Evolutionary conservation across 2,888 invertebrate genomes (phyloP), one percentile per base, ranked within the genome.

Genomic region (Ditylenchus weischeri): DNA sequence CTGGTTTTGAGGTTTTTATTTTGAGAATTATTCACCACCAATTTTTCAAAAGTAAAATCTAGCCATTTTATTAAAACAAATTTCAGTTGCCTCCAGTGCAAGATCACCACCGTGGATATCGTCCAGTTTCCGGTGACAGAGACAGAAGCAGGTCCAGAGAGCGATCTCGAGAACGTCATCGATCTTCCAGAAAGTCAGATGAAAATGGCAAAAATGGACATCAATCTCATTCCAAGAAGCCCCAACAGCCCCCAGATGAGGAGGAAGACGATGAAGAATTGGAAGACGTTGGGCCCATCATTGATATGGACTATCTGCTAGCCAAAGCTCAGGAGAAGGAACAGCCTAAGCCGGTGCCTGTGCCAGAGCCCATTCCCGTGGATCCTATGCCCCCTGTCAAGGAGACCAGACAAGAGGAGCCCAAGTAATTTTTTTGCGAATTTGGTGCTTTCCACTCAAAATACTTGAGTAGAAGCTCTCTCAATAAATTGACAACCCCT

Each of bases 261-360:
- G 54, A 54, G 21, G 54, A 54, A 8, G 54, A 54, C 10, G 54
- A 54, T 10, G 54, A 54, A 54, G 54, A 54, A 18, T 29, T 54
- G 21, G 54, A 43, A 43, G 43, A 54, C 10, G 54, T 23, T 11
- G 54, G 54, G 10, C 54, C 54, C 21, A 29, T 54, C 1, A 54
- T 54, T 54, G 54, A 54, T n/a, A 54, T 54, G 54, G 54, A 54
- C n/a, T 54, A 54, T n/a, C 10, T 54, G 29, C n/a, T 54, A 13
- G 54, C 21, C 10, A 29, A 23, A 13, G 54, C n/a, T 11, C 11
- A 11, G 2, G 54, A 54, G 54, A 54, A 54, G 7, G 54, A 21
- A n/a, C 21, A 54, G 54, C 23, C 54, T 21, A 21, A 23, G 21
- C 54, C 54, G 10, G 54, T 23, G 10, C 54, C 21, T 10, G 29